These are phyloP conservation scores for Synanceia verrucosa DNA, from an alignment of 2,797 vertebrate species.

Conservation along the genomic window DNA sequence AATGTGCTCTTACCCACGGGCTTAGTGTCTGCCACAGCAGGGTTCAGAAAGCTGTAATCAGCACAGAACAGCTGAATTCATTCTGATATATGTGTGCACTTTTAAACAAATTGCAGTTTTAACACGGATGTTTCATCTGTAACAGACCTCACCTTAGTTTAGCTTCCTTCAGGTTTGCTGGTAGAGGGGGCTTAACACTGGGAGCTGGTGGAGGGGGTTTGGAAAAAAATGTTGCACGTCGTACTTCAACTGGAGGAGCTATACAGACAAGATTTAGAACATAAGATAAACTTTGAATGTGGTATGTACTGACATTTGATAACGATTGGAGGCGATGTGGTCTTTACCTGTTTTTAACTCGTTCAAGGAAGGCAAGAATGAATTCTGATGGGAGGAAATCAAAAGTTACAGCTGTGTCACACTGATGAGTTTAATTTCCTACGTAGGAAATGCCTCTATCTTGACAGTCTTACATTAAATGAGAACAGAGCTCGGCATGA, in stretches of 20 bases:
- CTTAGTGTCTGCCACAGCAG: conserved; percentile 42
- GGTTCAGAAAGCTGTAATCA: conserved; percentile 57
- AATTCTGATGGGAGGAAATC: conserved; percentile 60
- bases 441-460: not conserved
- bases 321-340: not conserved
- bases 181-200: conserved; percentile 54
- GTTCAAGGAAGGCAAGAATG: conserved; percentile 35
- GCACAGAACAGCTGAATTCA: conserved; percentile 21
- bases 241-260: conserved; percentile 48
- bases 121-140: not conserved
- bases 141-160: conserved; percentile 64
- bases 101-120: not conserved
- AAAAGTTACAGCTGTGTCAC: conserved; percentile 7
- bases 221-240: conserved; percentile 47
- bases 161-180: conserved; percentile 55
- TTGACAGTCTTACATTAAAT: conserved; percentile 22
- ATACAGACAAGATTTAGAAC: not conserved
- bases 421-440: conserved; percentile 5
- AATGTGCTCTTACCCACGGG: conserved; percentile 57
- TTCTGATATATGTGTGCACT: not conserved
- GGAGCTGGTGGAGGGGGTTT: conserved; percentile 52
- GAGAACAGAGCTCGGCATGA: conserved; percentile 2
- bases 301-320: not conserved
- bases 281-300: too few species aligned
- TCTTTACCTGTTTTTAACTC: conserved; percentile 64